Base-by-base conservation (phyloP, 2,797 vertebrate species). In the Lemur catta region DNA sequence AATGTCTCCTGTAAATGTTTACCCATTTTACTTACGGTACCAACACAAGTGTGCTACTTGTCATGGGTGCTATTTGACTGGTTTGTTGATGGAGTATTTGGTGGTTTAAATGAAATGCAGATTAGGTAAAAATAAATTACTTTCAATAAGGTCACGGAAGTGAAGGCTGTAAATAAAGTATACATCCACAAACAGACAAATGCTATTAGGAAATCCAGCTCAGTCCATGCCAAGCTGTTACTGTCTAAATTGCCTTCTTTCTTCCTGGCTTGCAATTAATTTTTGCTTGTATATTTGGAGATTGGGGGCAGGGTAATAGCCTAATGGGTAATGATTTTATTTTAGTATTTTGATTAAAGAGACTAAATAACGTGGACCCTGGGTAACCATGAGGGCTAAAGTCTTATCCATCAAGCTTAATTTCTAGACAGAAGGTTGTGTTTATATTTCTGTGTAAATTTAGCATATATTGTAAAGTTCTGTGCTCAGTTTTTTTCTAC, bases 261-360 rank as follows among this genome's bases (percentile, higher is more conserved):
- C 86, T 95, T 97, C 48, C 94, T 97, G 93, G 88, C 89, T 95
- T 92, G 74, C 94, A 97, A 91, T 97, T 97, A 96, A 97, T 97
- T 96, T 97, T 96, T 95, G 89, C 85, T 94, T 95, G 59, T 96
- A n/a, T 95, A 33, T 93, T 96, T 96, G 41, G 93, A 97, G 91
- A 86, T 96, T 93, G 95, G 96, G 94, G 71, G 76, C 86, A 97
- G 89, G 94, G 79, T 97, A 96, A 90, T 92, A 93, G 71, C 75
- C 92, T 97, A 95, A 91, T 96, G 88, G 59, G 69, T 96, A 93
- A 95, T 97, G 80, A 93, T 94, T 97, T 97, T 97, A 89, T 95
- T 97, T 95, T 96, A 84, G 79, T 90, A 93, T 97, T 97, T 97
- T 97, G 93, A 90, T 97, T 97, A 97, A 97, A 97, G 89, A 94